Base-by-base conservation (phyloP, 2,797 vertebrate species). In the Myripristis jacobus region DNA sequence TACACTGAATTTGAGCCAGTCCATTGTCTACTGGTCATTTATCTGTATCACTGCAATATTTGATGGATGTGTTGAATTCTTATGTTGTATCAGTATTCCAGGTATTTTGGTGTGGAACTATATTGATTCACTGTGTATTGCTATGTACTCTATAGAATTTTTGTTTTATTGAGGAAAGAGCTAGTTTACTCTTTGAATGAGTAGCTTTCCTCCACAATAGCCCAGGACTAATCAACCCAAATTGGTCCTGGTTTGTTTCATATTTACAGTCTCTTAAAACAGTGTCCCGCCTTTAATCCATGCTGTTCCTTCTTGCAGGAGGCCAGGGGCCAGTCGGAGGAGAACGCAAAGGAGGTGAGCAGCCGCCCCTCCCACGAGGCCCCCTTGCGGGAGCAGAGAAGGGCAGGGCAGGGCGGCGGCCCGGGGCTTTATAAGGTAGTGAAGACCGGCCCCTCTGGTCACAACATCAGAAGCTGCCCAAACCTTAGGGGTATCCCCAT, bases 401-500 rank as follows among this genome's bases (percentile, higher is more conserved):
- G 94, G 89, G 94, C 95, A 79, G 96, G 96, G 92, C 95, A 96
- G 91, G 95, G 96, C 94, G 95, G 96, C 89, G 98, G 98, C 91
- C 97, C 97, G 88, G 98, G 98, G 93, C 90, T 97, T 94, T 99
- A 99, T 97, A 98, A 99, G 97, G 98, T 99, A 98, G 98, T 99
- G 96, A 99, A 99, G 97, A 99, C 97, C 83, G 98, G 98, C 92
- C 98, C 98, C 80, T 99, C 98, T 93, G 98, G 98, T 96, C 98
- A 99, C 97, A 99, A 99, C 97, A 98, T 99, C 96, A 96, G 98
- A 98, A 99, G 97, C 96, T 98, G 97, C 92, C 98, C 98, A 95
- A 99, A 99, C 97, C 98, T 99, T 98, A 99, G 97, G 97, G 98
- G 98, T 97, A 98, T 99, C 97, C 98, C 98, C 95, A 99, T 99